phyloP scores from a whole-genome alignment of 2,113 vertebrate genomes.

The Excalfactoria chinensis region DNA sequence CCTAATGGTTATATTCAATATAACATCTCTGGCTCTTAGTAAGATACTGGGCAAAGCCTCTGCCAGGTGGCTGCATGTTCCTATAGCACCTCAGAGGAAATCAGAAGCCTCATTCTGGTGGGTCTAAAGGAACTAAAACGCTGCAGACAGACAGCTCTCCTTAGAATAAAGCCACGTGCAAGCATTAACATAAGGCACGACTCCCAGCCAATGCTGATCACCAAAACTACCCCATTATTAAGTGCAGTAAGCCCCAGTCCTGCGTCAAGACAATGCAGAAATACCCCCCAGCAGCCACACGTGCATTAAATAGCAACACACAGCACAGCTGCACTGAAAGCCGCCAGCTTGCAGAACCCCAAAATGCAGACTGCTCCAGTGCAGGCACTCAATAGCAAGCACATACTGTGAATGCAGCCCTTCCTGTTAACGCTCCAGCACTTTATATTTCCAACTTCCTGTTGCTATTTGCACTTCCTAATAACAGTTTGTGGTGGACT shows the following conservation, averaged over 20 bases:
- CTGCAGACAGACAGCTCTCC: not conserved
- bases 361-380: not conserved
- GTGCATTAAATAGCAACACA: fast-evolving
- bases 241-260: not conserved
- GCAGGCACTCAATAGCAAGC: not conserved
- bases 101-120: not conserved
- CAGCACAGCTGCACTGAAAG: not conserved
- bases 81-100: not conserved
- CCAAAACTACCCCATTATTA: not conserved
- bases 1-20: not conserved
- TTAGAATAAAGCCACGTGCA: not conserved
- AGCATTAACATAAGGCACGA: not conserved
- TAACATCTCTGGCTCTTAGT: not conserved
- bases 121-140: not conserved
- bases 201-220: not conserved
- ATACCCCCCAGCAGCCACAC: fast-evolving
- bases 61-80: not conserved
- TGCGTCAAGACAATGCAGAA: not conserved
- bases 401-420: not conserved
- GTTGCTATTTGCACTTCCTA: constrained; percentile 51
- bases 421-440: constrained; percentile 38
- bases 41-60: not conserved
- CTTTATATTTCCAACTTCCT: constrained; percentile 47
- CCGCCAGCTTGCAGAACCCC: not conserved
- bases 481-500: not conserved